Conservation (phyloP, 2,888 invertebrate species). For the Dendrolimus houi region DNA sequence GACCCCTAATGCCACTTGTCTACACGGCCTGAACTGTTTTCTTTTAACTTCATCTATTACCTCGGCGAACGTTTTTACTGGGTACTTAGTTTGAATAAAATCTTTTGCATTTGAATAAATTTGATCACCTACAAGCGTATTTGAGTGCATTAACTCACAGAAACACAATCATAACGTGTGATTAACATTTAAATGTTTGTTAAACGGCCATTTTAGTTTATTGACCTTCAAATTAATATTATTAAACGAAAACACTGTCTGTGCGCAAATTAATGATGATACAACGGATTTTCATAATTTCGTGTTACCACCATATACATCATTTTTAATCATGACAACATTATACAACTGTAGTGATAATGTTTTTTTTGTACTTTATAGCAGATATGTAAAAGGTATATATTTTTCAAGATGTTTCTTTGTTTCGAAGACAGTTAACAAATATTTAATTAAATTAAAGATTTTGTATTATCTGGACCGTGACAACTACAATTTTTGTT, state of each 20-base stretch:
- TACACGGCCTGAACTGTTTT: too few relatives aligned
- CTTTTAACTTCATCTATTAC: too few relatives aligned
- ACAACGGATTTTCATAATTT: constrained; percentile 1
- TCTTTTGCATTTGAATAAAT: too few relatives aligned
- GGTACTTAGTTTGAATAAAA: too few relatives aligned
- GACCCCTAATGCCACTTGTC: too few relatives aligned
- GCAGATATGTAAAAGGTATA: too few relatives aligned
- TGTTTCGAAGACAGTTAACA: neutral
- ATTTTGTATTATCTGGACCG: constrained; percentile 5
- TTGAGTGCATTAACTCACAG: too few relatives aligned
- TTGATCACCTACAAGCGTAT: too few relatives aligned
- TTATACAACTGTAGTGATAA: too few relatives aligned
- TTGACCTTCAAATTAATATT: neutral
- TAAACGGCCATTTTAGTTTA: neutral
- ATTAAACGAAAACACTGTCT: too few relatives aligned
- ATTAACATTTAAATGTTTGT: neutral
- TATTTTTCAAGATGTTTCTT: neutral
- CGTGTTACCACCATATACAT: constrained; percentile 17
- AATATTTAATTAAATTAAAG: neutral
- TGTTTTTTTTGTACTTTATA: too few relatives aligned
- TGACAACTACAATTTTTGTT: constrained; percentile 4
- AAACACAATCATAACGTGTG: neutral
- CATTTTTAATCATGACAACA: constrained; percentile 13
- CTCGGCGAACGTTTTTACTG: too few relatives aligned
- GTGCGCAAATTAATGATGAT: neutral